Evolutionary conservation across 2,113 vertebrate species (phyloP).

Genomic region (Elaphurus davidianus): DNA sequence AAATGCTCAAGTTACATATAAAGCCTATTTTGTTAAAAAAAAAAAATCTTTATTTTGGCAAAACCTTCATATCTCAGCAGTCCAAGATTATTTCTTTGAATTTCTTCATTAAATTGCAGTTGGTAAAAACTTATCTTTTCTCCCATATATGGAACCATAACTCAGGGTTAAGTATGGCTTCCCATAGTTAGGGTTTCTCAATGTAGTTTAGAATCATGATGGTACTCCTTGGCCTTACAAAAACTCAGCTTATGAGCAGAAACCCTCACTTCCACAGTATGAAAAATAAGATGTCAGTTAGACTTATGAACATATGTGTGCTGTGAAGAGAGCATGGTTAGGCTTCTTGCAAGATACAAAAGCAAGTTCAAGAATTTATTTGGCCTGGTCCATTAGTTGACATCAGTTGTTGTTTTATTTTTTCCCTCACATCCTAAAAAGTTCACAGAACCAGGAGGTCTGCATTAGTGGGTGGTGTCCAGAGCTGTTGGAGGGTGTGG

Average conservation of each 20-base stretch:
- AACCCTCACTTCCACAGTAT: not conserved
- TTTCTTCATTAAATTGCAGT: not conserved
- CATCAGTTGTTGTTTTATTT: not conserved
- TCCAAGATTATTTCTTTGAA: not conserved
- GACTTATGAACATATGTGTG: not conserved
- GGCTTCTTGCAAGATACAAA: not conserved
- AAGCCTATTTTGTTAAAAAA: not conserved
- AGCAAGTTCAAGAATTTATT: not conserved
- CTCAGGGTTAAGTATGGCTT: not conserved
- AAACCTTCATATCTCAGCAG: not conserved
- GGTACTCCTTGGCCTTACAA: not conserved
- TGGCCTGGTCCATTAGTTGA: not conserved
- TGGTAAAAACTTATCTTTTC: not conserved
- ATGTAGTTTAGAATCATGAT: not conserved
- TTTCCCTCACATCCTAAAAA: not conserved
- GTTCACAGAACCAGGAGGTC: not conserved
- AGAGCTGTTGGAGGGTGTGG: not conserved
- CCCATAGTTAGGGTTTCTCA: not conserved
- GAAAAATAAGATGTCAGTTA: not conserved
- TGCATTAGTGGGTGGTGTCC: not conserved
- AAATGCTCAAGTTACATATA: not conserved
- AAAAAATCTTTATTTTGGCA: not conserved
- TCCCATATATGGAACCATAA: not conserved
- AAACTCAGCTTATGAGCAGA: not conserved
- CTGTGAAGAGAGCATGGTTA: not conserved